Evolutionary conservation across 2,113 vertebrate genomes (phyloP).

Genomic region (Hippocampus abdominalis): DNA sequence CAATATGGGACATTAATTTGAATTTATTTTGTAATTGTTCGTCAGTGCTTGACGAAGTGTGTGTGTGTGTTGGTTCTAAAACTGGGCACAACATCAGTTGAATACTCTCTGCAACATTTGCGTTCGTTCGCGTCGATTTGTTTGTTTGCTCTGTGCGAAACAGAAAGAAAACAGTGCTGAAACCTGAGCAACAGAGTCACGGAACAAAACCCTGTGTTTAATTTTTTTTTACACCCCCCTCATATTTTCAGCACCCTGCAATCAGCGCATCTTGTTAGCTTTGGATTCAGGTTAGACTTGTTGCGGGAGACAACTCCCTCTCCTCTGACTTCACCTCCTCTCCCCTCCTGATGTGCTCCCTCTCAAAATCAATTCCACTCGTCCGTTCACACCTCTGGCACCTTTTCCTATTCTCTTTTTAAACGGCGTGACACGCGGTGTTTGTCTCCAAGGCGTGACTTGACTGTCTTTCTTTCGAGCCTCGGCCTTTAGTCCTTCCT

Average conservation of each 20-base stretch:
- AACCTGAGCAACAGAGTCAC: constrained; percentile 41
- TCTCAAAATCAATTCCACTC: constrained; percentile 30
- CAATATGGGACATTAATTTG: too few relatives aligned
- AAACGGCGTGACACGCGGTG: constrained; percentile 43
- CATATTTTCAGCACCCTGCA: constrained; percentile 76
- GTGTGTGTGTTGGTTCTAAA: background rate
- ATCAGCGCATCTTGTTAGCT: constrained; percentile 73
- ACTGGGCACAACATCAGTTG: background rate
- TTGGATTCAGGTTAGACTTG: constrained; percentile 75
- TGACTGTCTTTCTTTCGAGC: constrained; percentile 21
- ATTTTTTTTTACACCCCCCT: constrained; percentile 46
- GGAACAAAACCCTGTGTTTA: constrained; percentile 66
- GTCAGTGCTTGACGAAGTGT: background rate
- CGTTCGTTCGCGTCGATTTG: too few relatives aligned
- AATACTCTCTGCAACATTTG: background rate
- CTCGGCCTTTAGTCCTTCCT: constrained; percentile 20
- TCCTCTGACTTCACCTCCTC: constrained; percentile 14
- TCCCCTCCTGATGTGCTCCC: constrained; percentile 19
- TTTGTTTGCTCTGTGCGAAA: constrained; percentile 1
- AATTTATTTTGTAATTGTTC: too few relatives aligned
- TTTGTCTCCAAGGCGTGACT: constrained; percentile 54
- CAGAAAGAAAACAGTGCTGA: constrained; percentile 29
- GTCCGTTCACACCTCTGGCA: constrained; percentile 40
- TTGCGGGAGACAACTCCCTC: constrained; percentile 56
- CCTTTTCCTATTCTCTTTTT: constrained; percentile 51